phyloP scores from a whole-genome alignment of 2,113 vertebrate genomes.

The Stomatorhinus ivindoensis region DNA sequence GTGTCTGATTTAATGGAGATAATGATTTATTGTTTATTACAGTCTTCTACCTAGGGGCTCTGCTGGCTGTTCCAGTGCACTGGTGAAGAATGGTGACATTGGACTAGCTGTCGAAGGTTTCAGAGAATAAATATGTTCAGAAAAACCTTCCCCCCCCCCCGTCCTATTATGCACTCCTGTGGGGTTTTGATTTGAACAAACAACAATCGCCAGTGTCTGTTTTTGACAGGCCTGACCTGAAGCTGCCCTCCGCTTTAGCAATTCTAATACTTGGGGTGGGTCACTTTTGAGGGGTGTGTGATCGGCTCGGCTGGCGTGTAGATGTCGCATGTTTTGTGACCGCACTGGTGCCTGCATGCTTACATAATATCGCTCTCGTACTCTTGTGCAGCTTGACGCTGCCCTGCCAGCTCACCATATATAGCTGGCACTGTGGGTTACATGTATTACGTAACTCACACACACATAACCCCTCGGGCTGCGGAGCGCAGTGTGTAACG shows the following conservation, averaged over 20 bases:
- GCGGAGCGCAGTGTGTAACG: background rate
- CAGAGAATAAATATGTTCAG: background rate
- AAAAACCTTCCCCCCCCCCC: background rate
- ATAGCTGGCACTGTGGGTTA: conserved; percentile 1
- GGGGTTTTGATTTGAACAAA: background rate
- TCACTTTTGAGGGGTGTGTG: background rate
- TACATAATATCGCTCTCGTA: background rate
- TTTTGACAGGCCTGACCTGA: background rate
- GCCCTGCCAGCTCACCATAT: background rate
- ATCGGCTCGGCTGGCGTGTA: background rate
- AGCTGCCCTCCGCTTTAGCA: background rate
- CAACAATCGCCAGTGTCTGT: background rate
- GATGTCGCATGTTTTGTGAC: background rate
- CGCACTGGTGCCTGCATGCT: background rate
- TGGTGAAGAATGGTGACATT: background rate
- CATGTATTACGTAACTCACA: background rate
- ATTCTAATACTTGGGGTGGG: background rate
- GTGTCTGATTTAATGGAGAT: background rate
- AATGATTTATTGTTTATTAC: background rate
- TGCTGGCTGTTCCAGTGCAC: background rate
- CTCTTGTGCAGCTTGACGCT: background rate
- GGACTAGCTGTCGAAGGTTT: background rate
- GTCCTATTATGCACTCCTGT: background rate
- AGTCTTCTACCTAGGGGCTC: background rate
- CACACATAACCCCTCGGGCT: background rate